Percentiles rank a stretch among this genome's conserved stretches.
Conservation (phyloP, 1,140 invertebrate genomes). For the Orius laevigatus region DNA sequence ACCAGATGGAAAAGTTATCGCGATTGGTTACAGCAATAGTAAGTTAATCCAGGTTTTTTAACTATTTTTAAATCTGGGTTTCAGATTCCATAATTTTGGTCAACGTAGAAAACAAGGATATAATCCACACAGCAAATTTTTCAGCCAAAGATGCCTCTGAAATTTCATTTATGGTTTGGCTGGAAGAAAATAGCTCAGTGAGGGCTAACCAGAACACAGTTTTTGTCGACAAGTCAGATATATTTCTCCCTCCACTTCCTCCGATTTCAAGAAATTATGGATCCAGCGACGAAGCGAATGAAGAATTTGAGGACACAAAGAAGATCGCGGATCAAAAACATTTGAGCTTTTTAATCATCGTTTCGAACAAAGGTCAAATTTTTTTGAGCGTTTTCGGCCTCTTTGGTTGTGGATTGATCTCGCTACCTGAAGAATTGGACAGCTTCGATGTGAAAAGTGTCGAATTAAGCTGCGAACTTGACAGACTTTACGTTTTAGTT, state of each 20-base stretch:
- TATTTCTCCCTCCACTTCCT: constrained; percentile 38
- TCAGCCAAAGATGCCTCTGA: constrained; percentile 21
- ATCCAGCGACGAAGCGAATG: constrained; percentile 32
- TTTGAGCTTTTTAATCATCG: constrained; percentile 62
- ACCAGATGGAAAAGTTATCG: constrained; percentile 82
- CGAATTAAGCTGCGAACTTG: constrained; percentile 29
- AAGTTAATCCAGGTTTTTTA: constrained; percentile 15
- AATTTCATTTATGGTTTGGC: constrained; percentile 39
- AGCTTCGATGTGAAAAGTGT: constrained; percentile 22
- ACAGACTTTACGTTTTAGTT: constrained; percentile 24
- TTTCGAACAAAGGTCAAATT: constrained; percentile 52
- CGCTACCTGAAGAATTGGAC: constrained; percentile 19
- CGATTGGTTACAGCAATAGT: constrained; percentile 51
- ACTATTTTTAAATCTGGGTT: constrained; percentile 16
- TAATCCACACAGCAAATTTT: constrained; percentile 36
- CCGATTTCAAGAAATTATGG: constrained; percentile 38
- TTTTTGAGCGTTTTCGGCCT: constrained; percentile 69
- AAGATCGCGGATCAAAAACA: constrained; percentile 46
- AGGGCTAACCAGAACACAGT: constrained; percentile 1
- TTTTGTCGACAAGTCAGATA: constrained; percentile 24
- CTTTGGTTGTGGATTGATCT: constrained; percentile 57
- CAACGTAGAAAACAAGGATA: constrained; percentile 76
- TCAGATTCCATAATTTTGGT: constrained; percentile 44
- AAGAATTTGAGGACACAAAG: constrained; percentile 43
- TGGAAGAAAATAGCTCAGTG: constrained; percentile 13